Conservation (phyloP, 2,888 invertebrate species). For the Nymphalis urticae region DNA sequence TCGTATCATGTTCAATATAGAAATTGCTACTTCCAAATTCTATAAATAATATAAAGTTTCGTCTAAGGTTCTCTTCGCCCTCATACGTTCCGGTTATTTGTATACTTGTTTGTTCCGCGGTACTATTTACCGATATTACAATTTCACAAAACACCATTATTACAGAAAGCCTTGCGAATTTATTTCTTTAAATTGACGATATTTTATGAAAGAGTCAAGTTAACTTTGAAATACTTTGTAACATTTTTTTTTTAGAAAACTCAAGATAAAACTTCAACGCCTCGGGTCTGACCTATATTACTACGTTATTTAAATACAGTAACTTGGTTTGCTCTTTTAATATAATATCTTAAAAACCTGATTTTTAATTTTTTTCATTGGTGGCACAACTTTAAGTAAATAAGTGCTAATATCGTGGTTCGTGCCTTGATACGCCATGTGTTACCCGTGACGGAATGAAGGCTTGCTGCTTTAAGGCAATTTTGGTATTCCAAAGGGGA, state of each 20-base stretch:
- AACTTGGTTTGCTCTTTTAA: constrained; percentile 7
- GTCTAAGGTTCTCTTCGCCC: constrained; percentile 14
- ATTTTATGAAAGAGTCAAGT: constrained; percentile 7
- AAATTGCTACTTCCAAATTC: constrained; percentile 24
- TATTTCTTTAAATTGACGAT: constrained; percentile 1
- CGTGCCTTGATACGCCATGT: too few relatives aligned
- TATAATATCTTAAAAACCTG: background rate
- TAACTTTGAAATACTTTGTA: constrained; percentile 8
- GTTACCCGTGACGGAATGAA: too few relatives aligned
- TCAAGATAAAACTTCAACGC: background rate
- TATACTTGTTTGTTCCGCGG: constrained; percentile 3
- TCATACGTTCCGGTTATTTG: constrained; percentile 14
- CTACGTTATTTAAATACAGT: constrained; percentile 1
- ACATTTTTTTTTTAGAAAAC: constrained; percentile 2
- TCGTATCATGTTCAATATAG: constrained; percentile 12
- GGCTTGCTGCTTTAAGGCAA: too few relatives aligned
- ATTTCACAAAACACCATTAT: constrained; percentile 2
- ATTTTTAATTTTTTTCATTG: too few relatives aligned
- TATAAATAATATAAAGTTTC: constrained; percentile 28
- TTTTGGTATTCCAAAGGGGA: too few relatives aligned
- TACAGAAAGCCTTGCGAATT: background rate
- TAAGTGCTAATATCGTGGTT: too few relatives aligned
- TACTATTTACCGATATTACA: constrained; percentile 17
- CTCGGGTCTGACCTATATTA: constrained; percentile 4
- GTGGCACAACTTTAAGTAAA: too few relatives aligned